Percentiles rank a stretch among this genome's conserved stretches.
Conservation (phyloP, 2,113 vertebrate species). For the Galeopterus variegatus region DNA sequence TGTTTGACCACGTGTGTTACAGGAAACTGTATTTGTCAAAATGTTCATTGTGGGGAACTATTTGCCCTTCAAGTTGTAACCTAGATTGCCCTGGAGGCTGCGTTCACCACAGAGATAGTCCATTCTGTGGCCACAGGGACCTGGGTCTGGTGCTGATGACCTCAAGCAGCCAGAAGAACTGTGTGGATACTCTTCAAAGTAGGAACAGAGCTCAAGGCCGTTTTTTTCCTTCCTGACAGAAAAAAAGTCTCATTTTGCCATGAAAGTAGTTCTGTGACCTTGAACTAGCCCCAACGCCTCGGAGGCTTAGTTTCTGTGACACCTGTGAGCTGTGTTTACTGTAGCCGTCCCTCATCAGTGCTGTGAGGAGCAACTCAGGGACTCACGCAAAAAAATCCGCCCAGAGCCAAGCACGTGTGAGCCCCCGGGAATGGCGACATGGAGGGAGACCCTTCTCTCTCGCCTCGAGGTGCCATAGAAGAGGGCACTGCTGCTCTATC, state of each 20-base stretch:
- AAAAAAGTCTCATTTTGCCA: background rate
- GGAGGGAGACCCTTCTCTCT: background rate
- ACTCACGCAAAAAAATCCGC: background rate
- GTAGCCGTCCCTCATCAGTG: background rate
- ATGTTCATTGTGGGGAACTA: background rate
- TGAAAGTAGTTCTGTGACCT: background rate
- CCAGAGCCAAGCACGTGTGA: background rate
- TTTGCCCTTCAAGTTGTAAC: background rate
- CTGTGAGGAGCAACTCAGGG: background rate
- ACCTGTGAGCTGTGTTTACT: fast-evolving
- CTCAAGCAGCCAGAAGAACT: background rate
- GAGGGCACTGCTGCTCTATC: background rate
- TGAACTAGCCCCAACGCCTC: background rate
- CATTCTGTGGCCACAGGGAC: background rate
- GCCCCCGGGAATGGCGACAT: background rate
- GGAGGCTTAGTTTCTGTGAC: background rate
- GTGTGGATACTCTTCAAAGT: background rate
- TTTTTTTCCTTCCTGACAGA: background rate
- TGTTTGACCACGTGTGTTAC: background rate
- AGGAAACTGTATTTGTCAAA: background rate
- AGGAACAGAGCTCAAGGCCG: background rate
- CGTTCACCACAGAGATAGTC: background rate
- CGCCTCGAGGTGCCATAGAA: background rate
- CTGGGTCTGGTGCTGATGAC: background rate
- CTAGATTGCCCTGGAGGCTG: background rate